phyloP scores from a whole-genome alignment of 1,140 invertebrate genomes.

The Leptopilina boulardi region DNA sequence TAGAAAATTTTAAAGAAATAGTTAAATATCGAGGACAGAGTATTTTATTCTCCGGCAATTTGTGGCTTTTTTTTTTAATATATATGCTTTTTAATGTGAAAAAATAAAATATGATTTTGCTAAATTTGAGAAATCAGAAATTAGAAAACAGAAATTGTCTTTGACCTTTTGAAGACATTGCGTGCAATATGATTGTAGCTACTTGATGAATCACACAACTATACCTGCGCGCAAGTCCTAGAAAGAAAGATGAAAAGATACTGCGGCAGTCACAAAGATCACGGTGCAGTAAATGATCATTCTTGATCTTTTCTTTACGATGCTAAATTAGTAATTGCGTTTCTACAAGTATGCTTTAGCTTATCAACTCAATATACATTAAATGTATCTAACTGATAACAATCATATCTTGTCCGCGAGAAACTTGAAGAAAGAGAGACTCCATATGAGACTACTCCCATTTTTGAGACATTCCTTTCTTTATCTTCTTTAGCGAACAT shows the following conservation, averaged over 20 bases:
- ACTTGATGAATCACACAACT: constrained; percentile 1
- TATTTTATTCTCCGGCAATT: not conserved
- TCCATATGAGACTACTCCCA: not conserved
- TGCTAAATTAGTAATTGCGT: not conserved
- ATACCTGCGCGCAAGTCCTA: not conserved
- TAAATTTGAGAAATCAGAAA: constrained; percentile 2
- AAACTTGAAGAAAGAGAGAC: not conserved
- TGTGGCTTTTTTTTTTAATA: not conserved
- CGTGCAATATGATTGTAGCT: not conserved
- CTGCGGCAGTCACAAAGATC: not conserved
- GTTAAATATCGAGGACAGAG: not conserved
- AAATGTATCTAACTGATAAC: not conserved
- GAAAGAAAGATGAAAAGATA: constrained; percentile 12
- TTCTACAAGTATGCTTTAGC: constrained; percentile 9
- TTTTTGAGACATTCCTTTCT: constrained; percentile 6
- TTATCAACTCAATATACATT: constrained; percentile 8
- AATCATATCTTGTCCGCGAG: constrained; percentile 14
- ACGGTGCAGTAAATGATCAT: not conserved
- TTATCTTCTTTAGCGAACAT: constrained; percentile 9
- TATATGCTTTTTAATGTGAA: not conserved
- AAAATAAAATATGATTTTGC: not conserved
- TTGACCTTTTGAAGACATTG: not conserved
- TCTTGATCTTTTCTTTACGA: not conserved
- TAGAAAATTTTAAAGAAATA: too few relatives aligned
- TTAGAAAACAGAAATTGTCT: constrained; percentile 10